Evolutionary conservation across 2,888 invertebrate genomes (phyloP).

Genomic region (Phyllotreta cruciferae): DNA sequence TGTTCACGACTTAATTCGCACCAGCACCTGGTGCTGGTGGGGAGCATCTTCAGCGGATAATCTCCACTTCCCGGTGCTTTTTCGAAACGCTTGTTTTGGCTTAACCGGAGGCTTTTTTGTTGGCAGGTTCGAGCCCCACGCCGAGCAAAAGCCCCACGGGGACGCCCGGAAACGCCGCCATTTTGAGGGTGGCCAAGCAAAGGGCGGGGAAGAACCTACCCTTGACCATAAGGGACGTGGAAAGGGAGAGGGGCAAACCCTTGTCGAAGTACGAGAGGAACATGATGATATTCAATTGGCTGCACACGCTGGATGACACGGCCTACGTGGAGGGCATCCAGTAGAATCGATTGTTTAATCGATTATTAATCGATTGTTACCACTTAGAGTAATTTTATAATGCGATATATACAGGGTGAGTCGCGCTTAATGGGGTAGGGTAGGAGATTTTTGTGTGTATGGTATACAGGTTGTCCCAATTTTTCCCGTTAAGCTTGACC

Average conservation of each 20-base stretch:
- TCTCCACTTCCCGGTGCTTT: too few relatives aligned
- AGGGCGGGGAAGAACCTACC: conserved; percentile 64
- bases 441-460: too few relatives aligned
- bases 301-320: conserved; percentile 83
- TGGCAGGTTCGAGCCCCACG: conserved; percentile 53
- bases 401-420: too few relatives aligned
- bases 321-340: conserved; percentile 63
- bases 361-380: neutral
- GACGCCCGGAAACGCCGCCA: conserved; percentile 59
- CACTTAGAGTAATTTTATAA: too few relatives aligned
- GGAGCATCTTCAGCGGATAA: too few relatives aligned
- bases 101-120: too few relatives aligned
- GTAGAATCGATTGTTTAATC: conserved; percentile 44
- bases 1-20: too few relatives aligned
- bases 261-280: conserved; percentile 90
- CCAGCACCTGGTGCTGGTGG: too few relatives aligned
- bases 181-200: conserved; percentile 59
- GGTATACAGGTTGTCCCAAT: too few relatives aligned
- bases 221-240: conserved; percentile 79
- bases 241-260: conserved; percentile 82
- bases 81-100: too few relatives aligned
- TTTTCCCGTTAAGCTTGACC: too few relatives aligned
- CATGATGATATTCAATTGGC: conserved; percentile 95
- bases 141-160: conserved; percentile 48
- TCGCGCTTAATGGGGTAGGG: too few relatives aligned